A percentile compares a stretch with the other conserved stretches of the same genome.
Evolutionary conservation across 92 coral and sea anemone genomes (phyloP).

Genomic region (Muricea muricata): DNA sequence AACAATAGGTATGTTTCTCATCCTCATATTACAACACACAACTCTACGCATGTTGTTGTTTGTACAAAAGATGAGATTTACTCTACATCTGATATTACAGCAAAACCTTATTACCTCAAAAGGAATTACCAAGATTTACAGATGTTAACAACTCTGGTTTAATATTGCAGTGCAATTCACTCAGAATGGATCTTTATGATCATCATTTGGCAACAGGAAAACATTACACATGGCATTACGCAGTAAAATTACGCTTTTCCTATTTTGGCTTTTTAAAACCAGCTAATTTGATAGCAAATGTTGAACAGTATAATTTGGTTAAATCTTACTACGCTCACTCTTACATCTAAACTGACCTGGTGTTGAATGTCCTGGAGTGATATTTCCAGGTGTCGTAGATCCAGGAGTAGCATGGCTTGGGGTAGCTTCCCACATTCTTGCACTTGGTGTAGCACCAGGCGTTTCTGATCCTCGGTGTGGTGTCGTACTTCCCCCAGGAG

Average conservation of each 20-base stretch:
- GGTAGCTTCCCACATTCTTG: slow-evolving; percentile 98
- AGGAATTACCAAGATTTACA: slow-evolving; percentile 76
- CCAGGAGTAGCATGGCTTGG: slow-evolving; percentile 99
- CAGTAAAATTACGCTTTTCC: neutral
- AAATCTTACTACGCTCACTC: too few species aligned
- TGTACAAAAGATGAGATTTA: slow-evolving; percentile 17
- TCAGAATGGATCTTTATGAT: slow-evolving; percentile 33
- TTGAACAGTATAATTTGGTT: neutral
- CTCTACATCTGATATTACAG: slow-evolving; percentile 52
- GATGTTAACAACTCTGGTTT: slow-evolving; percentile 73
- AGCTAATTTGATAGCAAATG: neutral
- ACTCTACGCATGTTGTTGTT: neutral
- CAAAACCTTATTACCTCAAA: slow-evolving; percentile 46
- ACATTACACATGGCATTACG: neutral
- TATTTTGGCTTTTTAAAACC: too few species aligned
- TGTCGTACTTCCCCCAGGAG: slow-evolving; percentile 94
- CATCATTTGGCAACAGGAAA: slow-evolving; percentile 31
- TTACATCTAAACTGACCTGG: slow-evolving; percentile 72
- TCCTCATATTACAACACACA: slow-evolving; percentile 19
- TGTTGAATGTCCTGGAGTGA: slow-evolving; percentile 85
- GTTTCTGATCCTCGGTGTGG: slow-evolving; percentile 92
- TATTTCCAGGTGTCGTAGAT: slow-evolving; percentile 82
- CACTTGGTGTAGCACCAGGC: slow-evolving; percentile 98
- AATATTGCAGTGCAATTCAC: slow-evolving; percentile 13
- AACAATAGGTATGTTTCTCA: slow-evolving; percentile 2